A percentile compares a stretch with the other conserved stretches of the same genome.
phyloP scores from a whole-genome alignment of 1,140 invertebrate genomes.

The Cyphomyrmex costatus region DNA sequence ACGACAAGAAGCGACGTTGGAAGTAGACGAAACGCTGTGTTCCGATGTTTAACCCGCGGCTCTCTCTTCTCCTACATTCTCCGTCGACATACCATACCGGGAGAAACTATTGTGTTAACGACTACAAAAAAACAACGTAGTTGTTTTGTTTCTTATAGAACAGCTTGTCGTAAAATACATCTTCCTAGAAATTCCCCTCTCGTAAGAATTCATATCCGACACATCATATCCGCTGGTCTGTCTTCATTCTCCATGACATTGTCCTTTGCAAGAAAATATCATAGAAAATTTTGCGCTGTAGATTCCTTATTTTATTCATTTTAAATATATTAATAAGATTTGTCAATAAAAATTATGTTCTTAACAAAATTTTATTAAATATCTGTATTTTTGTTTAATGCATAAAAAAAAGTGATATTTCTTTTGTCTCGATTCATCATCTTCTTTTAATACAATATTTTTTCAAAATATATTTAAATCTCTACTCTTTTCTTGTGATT shows the following conservation, averaged over 20 bases:
- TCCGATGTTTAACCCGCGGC: conserved; percentile 28
- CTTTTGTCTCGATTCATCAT: no score
- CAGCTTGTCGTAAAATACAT: neutral
- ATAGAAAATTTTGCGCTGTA: neutral
- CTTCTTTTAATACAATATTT: no score
- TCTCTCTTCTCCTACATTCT: neutral
- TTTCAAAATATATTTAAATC: no score
- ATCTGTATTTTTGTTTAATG: no score
- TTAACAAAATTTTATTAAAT: no score
- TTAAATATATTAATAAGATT: neutral
- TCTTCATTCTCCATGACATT: neutral
- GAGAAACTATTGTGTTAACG: conserved; percentile 41
- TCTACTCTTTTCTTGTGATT: no score
- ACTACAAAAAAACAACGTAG: neutral
- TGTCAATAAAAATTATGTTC: no score
- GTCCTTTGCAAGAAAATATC: neutral
- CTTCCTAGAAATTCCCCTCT: neutral
- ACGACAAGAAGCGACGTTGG: conserved; percentile 22
- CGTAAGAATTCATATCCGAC: neutral
- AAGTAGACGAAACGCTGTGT: conserved; percentile 40
- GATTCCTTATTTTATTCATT: neutral
- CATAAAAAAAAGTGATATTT: no score
- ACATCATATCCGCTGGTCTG: neutral
- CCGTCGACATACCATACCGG: neutral
- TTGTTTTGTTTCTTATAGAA: neutral